Evolutionary conservation across 2,888 invertebrate genomes (phyloP), one percentile per base, ranked within the genome.

Genomic region (Lepetodrilus schrolli): DNA sequence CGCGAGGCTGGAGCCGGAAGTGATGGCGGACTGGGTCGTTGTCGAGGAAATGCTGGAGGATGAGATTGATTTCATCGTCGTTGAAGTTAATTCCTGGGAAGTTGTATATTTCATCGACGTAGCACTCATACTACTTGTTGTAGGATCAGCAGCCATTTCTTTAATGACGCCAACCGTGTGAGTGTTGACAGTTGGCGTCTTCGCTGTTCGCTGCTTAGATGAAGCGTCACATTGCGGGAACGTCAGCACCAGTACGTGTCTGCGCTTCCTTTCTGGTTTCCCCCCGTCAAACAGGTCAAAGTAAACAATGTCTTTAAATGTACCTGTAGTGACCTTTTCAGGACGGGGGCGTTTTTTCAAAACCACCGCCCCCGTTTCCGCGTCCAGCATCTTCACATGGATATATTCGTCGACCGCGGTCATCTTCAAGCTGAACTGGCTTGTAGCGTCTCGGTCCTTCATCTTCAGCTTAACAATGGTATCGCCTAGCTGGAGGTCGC

Each of bases 401-500:
- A 68, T 47, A 8, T 26, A 68, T 26, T 26, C 17, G n/a, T 47
- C 47, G 1, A 13, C 23, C 8, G 17, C 23, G 5, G 38, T 5
- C 1, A 30, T 17, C 2, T 21, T 38, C 23, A 68, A 30, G 2
- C 8, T 26, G 13, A 68, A 68, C 10, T 13, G 20, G 13, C 43
- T 47, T 17, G 48, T 68, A 23, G 68, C 68, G 26, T 68, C 68
- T 47, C 47, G 13, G 26, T 68, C 68, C 2, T 21, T 47, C 43
- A 68, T 38, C 8, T 4, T 26, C 0, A 68, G 21, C 26, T 17
- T 21, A 17, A 68, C 23, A 13, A 68, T 47, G 23, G 23, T 30
- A 26, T 68, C 43, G 4, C 68, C 68, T 17, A 26, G 26, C 1
- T 26, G 10, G 1, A 47, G 23, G 26, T 68, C 68, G 26, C 68